Conservation (phyloP, 2,113 vertebrate genomes). For the Deroptyus accipitrinus region DNA sequence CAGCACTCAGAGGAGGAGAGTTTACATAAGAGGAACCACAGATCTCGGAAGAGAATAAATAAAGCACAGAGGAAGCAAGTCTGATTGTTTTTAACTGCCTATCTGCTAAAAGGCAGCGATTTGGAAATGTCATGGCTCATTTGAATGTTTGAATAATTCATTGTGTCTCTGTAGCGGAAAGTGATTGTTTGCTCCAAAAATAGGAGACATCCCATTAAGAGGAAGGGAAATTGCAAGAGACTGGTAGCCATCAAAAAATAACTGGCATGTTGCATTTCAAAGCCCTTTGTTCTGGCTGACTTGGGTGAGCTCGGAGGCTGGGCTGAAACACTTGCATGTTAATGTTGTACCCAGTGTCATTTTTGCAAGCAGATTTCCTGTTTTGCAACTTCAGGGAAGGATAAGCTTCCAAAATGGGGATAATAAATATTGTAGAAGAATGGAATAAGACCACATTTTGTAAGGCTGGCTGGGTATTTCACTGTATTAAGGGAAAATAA, state of each 20-base stretch:
- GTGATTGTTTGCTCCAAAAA: conserved; percentile 57
- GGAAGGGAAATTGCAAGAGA: conserved; percentile 33
- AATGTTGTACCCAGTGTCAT: neutral
- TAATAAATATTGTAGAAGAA: neutral
- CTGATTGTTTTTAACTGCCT: conserved; percentile 25
- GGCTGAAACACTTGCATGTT: conserved; percentile 8
- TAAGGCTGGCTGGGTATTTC: neutral
- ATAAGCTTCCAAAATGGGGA: neutral
- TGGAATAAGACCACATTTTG: neutral
- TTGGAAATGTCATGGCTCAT: conserved; percentile 52
- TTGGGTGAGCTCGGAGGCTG: neutral
- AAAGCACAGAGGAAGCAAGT: neutral
- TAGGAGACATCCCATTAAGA: conserved; percentile 43
- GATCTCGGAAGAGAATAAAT: neutral
- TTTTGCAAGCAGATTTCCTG: neutral
- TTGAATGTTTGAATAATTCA: conserved; percentile 66
- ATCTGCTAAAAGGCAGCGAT: neutral
- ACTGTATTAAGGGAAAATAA: neutral
- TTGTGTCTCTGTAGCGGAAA: neutral
- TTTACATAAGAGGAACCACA: neutral
- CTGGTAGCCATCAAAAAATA: conserved; percentile 40
- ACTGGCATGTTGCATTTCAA: neutral
- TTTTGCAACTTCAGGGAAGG: neutral
- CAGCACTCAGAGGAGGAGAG: neutral
- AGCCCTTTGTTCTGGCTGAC: conserved; percentile 28